A percentile compares a stretch with the other conserved stretches of the same genome.
phyloP scores from a whole-genome alignment of 2,888 invertebrate species.

The Branchellion lobata region DNA sequence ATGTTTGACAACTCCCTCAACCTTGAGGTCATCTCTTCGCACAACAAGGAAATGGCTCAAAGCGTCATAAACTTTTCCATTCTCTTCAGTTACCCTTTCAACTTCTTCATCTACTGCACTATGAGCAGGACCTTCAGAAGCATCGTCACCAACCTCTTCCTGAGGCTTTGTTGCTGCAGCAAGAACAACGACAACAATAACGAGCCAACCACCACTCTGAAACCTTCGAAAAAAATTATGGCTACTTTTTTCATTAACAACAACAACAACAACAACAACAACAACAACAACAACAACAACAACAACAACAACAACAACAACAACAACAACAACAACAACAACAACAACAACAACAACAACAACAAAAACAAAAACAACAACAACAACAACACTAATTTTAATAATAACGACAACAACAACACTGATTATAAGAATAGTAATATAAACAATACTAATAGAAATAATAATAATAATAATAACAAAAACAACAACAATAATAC shows the following conservation, averaged over 20 bases:
- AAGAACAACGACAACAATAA: neutral
- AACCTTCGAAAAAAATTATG: neutral
- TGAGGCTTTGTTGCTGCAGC: constrained; percentile 50
- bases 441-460: no score
- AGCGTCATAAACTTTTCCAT: constrained; percentile 84
- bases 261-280: neutral
- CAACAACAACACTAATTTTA: no score
- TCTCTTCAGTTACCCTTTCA: constrained; percentile 84
- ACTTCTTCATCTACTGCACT: constrained; percentile 91
- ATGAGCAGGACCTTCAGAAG: constrained; percentile 92
- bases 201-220: neutral
- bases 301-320: no score
- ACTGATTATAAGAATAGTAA: no score
- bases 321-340: neutral
- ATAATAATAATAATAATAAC: no score
- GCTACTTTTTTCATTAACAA: neutral
- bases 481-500: no score
- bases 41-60: constrained; percentile 51
- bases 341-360: neutral
- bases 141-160: constrained; percentile 74
- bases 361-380: neutral
- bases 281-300: neutral
- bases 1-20: constrained; percentile 67
- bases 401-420: no score
- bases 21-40: constrained; percentile 13